Evolutionary conservation across 1,140 invertebrate genomes (phyloP), one percentile per base, ranked within the genome.

Genomic region (Drosophila tani): DNA sequence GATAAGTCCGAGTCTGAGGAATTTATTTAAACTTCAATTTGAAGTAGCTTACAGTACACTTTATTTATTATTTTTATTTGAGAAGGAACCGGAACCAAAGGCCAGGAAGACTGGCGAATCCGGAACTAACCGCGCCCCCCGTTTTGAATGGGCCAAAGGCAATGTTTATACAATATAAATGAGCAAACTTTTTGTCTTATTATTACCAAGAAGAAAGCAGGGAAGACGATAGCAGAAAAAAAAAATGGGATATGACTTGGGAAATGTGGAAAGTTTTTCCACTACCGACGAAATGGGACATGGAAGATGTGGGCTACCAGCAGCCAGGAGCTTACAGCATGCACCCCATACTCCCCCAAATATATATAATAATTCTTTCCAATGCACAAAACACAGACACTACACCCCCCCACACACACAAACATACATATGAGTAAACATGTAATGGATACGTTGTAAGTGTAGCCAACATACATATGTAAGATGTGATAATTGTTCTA

Each of bases 401-500:
- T n/a, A 24, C 45, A 59, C 53, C n/a, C n/a, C 43, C 9, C 15
- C 24, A 27, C 40, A 50, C 43, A 62, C 56, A 79, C 32, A 71
- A 27, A 76, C 56, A 88, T 81, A 81, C 81, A 88, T 87, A 88
- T 88, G 85, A 88, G 69, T 81, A 79, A 84, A 82, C 81, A 88
- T 90, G 47, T 75, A 88, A 90, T 84, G 85, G 85, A 88, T 88
- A 88, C 78, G 60, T 83, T 81, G 29, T 84, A 87, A 82, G 85
- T 75, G 81, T 90, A 88, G 84, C 85, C 75, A 76, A 77, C 75
- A 77, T 66, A 76, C 75, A 77, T 58, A 76, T 88, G 78, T 88
- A 90, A 88, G 85, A 88, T 88, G 85, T 88, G 85, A 88, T 88
- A 88, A 88, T 90, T 88, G 84, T 88, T 88, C 84, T 88, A 90